Conservation (phyloP, 92 coral and sea anemone genomes). For the Plumapathes pennacea region DNA sequence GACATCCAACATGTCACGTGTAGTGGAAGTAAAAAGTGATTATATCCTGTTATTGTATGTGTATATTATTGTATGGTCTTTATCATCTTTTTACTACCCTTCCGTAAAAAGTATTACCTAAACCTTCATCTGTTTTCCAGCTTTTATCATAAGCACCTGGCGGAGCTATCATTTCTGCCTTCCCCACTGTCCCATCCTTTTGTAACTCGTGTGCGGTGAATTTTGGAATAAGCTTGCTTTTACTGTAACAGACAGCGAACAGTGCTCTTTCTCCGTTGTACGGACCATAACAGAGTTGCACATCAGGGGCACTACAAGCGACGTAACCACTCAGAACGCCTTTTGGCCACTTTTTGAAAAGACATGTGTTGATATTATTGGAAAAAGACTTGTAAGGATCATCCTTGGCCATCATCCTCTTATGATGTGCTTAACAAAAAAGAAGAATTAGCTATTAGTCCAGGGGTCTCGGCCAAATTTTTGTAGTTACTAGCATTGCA, state of each 20-base stretch:
- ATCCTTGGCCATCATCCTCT: not conserved
- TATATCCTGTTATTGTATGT: too few species aligned
- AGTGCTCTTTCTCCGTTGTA: constrained; percentile 2
- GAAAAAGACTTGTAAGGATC: not conserved
- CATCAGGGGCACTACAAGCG: not conserved
- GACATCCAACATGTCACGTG: too few species aligned
- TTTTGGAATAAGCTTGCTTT: constrained; percentile 3
- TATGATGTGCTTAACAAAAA: not conserved
- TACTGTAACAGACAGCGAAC: constrained; percentile 1
- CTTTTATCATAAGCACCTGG: too few species aligned
- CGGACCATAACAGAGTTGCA: constrained; percentile 1
- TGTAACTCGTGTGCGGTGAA: constrained; percentile 1
- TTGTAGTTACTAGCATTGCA: not conserved
- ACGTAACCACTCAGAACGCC: not conserved
- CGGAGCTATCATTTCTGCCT: not conserved
- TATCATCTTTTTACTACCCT: too few species aligned
- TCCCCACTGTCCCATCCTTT: not conserved
- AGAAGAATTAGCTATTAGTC: not conserved
- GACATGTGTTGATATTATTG: not conserved
- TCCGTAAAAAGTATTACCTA: too few species aligned
- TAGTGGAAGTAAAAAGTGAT: too few species aligned
- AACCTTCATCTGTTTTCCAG: not conserved
- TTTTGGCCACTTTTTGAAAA: not conserved
- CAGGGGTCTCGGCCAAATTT: too few species aligned
- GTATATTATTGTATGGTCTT: too few species aligned